Conservation (phyloP, 2,113 vertebrate species). For the Meles meles region DNA sequence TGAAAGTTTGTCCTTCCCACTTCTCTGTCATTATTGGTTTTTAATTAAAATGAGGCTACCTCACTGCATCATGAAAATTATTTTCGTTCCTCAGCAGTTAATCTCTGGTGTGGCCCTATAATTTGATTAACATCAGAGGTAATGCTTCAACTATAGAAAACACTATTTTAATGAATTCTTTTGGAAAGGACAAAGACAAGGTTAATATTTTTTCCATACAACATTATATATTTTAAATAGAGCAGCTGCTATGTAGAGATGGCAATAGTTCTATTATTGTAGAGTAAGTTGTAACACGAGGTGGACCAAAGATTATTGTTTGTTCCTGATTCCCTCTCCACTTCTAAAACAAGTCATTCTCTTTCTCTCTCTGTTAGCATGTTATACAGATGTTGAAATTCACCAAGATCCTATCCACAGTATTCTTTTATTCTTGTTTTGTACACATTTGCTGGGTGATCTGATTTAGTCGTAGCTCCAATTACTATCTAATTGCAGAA, state of each 20-base stretch:
- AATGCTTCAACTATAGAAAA: constrained; percentile 8
- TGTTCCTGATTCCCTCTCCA: neutral
- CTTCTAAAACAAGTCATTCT: neutral
- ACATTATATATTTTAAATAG: constrained; percentile 8
- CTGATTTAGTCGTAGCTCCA: neutral
- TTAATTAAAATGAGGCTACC: constrained; percentile 58
- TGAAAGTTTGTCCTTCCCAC: neutral
- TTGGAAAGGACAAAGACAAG: constrained; percentile 22
- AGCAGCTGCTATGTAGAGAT: neutral
- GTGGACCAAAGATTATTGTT: neutral
- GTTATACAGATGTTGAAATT: neutral
- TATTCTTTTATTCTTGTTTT: neutral
- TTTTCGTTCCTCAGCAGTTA: constrained; percentile 32
- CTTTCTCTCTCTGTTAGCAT: neutral
- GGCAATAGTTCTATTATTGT: neutral
- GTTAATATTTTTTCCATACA: neutral
- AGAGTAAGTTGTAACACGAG: neutral
- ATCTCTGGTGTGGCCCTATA: constrained; percentile 1
- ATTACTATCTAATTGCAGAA: neutral
- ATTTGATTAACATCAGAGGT: constrained; percentile 32
- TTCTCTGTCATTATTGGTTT: constrained; percentile 12
- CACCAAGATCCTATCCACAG: neutral
- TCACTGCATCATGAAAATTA: constrained; percentile 16
- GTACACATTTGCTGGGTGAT: neutral
- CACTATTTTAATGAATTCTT: constrained; percentile 3